Evolutionary conservation across 2,113 vertebrate species (phyloP).

Genomic region (Periophthalmodon schlosseri): DNA sequence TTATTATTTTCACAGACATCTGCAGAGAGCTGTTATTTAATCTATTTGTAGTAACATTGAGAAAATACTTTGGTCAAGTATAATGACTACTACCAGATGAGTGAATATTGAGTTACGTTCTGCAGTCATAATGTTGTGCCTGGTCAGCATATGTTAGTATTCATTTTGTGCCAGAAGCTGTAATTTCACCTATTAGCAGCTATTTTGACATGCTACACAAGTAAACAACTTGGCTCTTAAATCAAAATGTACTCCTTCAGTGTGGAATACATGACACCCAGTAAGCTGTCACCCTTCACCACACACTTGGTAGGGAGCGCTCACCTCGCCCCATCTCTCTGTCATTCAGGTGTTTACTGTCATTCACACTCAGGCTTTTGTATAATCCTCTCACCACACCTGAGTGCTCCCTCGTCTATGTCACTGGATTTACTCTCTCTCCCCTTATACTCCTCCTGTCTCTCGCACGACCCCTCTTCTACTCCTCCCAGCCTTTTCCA

Average conservation of each 20-base stretch:
- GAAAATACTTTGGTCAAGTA: not conserved
- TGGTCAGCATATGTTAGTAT: slow-evolving; percentile 23
- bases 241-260: slow-evolving; percentile 13
- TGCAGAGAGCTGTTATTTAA: not conserved
- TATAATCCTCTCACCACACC: slow-evolving; percentile 79
- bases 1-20: no score
- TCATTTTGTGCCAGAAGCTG: not conserved
- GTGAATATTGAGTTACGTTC: not conserved
- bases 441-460: slow-evolving; percentile 9
- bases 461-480: slow-evolving; percentile 38
- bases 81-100: not conserved
- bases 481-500: slow-evolving; percentile 52
- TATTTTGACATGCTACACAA: slow-evolving; percentile 39
- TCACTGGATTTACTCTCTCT: slow-evolving; percentile 68
- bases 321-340: slow-evolving; percentile 56
- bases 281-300: slow-evolving; percentile 59
- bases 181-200: slow-evolving; percentile 31
- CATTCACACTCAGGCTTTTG: slow-evolving; percentile 78
- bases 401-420: slow-evolving; percentile 73
- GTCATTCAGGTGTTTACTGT: slow-evolving; percentile 79
- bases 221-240: slow-evolving; percentile 37
- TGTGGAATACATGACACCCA: slow-evolving; percentile 46
- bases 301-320: slow-evolving; percentile 39
- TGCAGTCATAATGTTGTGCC: not conserved
- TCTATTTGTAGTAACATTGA: not conserved